Conservation (phyloP, 2,888 invertebrate genomes). For the Asteroscopus sphinx region DNA sequence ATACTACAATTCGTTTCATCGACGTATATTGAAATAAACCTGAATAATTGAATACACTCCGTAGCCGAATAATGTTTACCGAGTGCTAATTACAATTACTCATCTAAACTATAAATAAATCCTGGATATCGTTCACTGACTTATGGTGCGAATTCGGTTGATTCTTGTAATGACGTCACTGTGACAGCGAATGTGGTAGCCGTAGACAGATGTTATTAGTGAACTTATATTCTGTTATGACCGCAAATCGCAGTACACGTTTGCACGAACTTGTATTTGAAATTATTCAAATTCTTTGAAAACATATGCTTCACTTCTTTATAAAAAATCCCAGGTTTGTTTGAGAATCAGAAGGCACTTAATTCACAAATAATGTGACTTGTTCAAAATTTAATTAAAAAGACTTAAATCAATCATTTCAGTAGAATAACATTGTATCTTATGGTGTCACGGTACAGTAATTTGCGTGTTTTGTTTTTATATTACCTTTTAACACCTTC, state of each 20-base stretch:
- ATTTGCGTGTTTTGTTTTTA: constrained; percentile 28
- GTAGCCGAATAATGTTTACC: constrained; percentile 3
- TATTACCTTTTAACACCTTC: constrained; percentile 14
- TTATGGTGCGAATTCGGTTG: constrained; percentile 3
- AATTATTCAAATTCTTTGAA: constrained; percentile 24
- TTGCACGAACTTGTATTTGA: constrained; percentile 10
- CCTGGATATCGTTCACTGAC: constrained; percentile 33
- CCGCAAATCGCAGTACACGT: constrained; percentile 57
- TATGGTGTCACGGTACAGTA: constrained; percentile 17
- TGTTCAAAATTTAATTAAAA: no score
- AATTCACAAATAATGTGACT: neutral
- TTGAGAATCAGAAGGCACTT: neutral
- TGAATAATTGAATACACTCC: constrained; percentile 4
- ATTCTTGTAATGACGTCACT: constrained; percentile 34
- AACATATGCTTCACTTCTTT: constrained; percentile 11
- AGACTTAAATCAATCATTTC: constrained; percentile 7
- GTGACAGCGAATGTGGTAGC: constrained; percentile 19
- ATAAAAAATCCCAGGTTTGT: constrained; percentile 8
- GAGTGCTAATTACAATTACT: constrained; percentile 18
- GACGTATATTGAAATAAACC: constrained; percentile 9
- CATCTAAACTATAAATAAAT: constrained; percentile 21
- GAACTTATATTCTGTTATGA: constrained; percentile 46
- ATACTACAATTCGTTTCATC: no score
- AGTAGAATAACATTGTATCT: constrained; percentile 3
- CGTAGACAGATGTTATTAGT: constrained; percentile 34